Percentiles rank a stretch among this genome's conserved stretches.
phyloP scores from a whole-genome alignment of 1,140 invertebrate genomes.

The Drosophila mauritiana region DNA sequence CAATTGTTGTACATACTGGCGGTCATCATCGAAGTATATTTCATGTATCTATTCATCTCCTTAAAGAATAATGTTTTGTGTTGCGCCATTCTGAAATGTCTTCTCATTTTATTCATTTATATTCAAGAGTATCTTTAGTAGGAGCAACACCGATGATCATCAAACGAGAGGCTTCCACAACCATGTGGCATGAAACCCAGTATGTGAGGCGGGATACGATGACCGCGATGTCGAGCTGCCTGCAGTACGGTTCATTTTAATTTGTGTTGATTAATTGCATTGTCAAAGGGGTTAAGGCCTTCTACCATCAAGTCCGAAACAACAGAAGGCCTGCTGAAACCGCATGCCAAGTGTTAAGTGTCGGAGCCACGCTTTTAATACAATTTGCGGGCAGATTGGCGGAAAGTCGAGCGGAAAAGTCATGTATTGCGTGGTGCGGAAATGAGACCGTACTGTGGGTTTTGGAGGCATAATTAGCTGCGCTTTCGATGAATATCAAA shows the following conservation, averaged over 20 bases:
- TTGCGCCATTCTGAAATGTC: too few relatives aligned
- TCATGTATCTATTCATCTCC: too few relatives aligned
- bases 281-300: conserved; percentile 43
- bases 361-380: conserved; percentile 58
- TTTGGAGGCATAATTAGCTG: conserved; percentile 19
- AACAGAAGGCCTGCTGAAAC: conserved; percentile 25
- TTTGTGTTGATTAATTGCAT: conserved; percentile 79
- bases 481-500: conserved; percentile 8
- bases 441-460: not conserved
- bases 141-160: not conserved
- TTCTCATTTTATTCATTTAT: too few relatives aligned
- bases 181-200: not conserved
- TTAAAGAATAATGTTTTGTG: too few relatives aligned
- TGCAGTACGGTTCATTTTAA: conserved; percentile 75
- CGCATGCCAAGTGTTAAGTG: conserved; percentile 71
- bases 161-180: not conserved
- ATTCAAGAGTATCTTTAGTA: too few relatives aligned
- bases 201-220: not conserved
- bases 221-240: conserved; percentile 61
- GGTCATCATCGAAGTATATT: too few relatives aligned
- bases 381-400: conserved; percentile 48
- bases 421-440: not conserved
- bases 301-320: conserved; percentile 1
- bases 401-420: not conserved
- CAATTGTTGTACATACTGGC: too few relatives aligned